Base-by-base conservation (phyloP, 2,888 invertebrate species). In the Lasioglossum marginatum region DNA sequence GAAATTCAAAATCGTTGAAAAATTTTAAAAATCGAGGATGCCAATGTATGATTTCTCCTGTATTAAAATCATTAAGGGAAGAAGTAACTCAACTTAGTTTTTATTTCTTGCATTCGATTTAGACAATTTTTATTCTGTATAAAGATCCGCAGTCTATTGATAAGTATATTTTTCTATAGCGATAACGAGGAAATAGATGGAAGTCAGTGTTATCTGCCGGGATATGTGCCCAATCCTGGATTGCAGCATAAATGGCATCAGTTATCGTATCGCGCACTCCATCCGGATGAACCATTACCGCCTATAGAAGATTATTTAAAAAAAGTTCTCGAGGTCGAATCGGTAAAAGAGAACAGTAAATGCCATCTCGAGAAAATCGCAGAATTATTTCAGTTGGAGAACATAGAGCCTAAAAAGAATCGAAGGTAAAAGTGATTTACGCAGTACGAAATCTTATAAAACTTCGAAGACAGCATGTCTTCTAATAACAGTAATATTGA, bases 201-300 rank as follows among this genome's bases (percentile, higher is more conserved):
- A 1, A 68, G 52, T 27, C 87, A 90, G 19, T 66, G 75, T 14
- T 91, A 91, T 73, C 57, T 86, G 63, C 85, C 91, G 23, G 93
- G 91, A 60, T 89, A 52, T 19, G 87, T 93, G 71, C 90, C 90
- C 5, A 83, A 92, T 77, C 89, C 93, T 71, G 81, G 72, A 0
- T 71, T 84, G n/a, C 94, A 94, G 60, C 89, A 92, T 76, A 68
- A 82, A 0, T 94, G 91, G 91, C 89, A 94, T 83, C 81, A 84
- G 27, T 57, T 94, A 31, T 83, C 92, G 0, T 71, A 90, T 87
- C 92, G 94, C 10, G 93, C 92, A 2, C 52, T 94, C 1, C 83
- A 94, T 87, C 92, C 92, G 8, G 77, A 91, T 4, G 81, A 86
- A n/a, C 86, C 92, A 8, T 72, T 94, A n/a, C 89, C 92, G 52